These are phyloP conservation scores for Podarcis raffonei DNA, from an alignment of 2,113 vertebrate genomes.

Conservation along the genomic window DNA sequence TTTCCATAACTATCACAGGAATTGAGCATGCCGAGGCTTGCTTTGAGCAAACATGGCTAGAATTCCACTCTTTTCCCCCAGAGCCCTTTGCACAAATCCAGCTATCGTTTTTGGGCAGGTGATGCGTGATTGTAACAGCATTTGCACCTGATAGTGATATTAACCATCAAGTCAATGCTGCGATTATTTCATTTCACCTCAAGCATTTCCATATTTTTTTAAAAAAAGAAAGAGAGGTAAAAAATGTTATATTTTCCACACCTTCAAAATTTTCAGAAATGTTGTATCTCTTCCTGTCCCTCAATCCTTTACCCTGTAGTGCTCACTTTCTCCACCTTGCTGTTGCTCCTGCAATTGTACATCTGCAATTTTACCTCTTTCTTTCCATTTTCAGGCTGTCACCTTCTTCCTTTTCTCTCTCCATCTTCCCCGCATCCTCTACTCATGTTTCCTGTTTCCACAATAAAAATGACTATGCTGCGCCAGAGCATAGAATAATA, in stretches of 20 bases:
- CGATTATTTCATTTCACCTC: background rate
- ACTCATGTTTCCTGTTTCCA: background rate
- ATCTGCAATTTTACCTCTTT: background rate
- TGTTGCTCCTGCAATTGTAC: background rate
- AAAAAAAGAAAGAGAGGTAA: background rate
- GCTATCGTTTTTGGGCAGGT: background rate
- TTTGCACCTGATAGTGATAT: background rate
- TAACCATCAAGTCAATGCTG: background rate
- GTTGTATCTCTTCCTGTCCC: slow-evolving; percentile 1
- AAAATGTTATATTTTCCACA: background rate
- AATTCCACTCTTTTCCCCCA: background rate
- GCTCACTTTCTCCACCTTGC: background rate
- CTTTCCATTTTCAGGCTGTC: background rate
- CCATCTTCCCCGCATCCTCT: background rate
- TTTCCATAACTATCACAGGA: background rate
- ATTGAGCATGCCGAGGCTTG: background rate
- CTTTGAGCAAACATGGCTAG: background rate
- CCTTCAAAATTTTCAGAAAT: background rate
- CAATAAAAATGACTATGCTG: background rate
- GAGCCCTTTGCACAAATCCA: background rate
- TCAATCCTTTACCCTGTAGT: background rate
- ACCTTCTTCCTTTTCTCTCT: background rate
- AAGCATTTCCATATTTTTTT: background rate
- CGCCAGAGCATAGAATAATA: background rate
- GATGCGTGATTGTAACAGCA: background rate